phyloP scores from a whole-genome alignment of 2,888 invertebrate species.

The Nemurella pictetii region DNA sequence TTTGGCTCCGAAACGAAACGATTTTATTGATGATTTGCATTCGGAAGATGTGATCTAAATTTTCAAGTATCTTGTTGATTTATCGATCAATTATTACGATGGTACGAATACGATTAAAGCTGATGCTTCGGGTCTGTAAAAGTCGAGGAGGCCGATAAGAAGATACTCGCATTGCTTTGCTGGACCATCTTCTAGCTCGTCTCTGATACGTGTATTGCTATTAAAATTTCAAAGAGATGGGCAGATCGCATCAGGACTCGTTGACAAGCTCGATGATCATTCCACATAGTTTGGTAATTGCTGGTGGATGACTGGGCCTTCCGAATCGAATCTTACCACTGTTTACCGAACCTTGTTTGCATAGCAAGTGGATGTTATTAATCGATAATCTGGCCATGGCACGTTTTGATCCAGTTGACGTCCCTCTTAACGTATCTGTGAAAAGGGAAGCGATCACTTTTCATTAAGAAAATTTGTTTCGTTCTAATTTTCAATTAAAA shows the following conservation, averaged over 20 bases:
- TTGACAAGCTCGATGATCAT: slow-evolving; percentile 1
- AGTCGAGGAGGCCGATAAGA: neutral
- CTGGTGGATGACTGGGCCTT: slow-evolving; percentile 13
- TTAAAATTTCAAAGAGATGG: slow-evolving; percentile 11
- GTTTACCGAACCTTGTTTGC: neutral
- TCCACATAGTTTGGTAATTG: slow-evolving; percentile 21
- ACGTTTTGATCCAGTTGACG: neutral
- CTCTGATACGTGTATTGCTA: neutral
- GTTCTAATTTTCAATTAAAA: neutral
- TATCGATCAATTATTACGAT: slow-evolving; percentile 23
- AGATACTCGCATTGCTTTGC: neutral
- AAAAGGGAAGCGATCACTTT: neutral
- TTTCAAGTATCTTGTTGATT: neutral
- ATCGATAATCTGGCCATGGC: neutral
- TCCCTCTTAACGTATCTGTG: neutral
- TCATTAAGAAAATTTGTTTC: neutral
- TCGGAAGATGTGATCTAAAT: neutral
- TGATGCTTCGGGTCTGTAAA: no score
- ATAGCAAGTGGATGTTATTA: neutral
- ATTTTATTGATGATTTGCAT: neutral
- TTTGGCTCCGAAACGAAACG: neutral
- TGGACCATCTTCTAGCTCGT: neutral
- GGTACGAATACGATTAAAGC: neutral
- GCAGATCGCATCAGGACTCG: neutral
- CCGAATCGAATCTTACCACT: neutral